phyloP scores from a whole-genome alignment of 2,888 invertebrate genomes.

The Lasioglossum morio region DNA sequence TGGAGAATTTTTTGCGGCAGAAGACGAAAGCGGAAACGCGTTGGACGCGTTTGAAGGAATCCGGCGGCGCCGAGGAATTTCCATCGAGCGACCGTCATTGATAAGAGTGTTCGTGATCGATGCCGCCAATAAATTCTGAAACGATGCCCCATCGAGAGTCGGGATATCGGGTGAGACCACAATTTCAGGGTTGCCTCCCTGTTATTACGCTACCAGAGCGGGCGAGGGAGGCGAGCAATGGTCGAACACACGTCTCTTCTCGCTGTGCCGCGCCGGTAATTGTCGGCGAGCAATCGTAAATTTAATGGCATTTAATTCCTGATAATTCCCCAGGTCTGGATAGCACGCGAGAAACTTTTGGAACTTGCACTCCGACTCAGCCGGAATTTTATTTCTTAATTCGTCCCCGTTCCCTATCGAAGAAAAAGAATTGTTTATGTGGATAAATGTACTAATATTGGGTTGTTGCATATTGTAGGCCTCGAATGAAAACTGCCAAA shows the following conservation, averaged over 20 bases:
- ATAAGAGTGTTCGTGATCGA: constrained; percentile 65
- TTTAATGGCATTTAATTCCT: constrained; percentile 80
- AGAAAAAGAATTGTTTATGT: too few relatives aligned
- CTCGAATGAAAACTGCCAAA: too few relatives aligned
- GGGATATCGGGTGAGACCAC: constrained; percentile 70
- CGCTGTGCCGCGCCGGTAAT: constrained; percentile 53
- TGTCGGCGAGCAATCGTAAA: constrained; percentile 75
- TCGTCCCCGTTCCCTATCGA: too few relatives aligned
- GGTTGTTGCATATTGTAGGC: too few relatives aligned
- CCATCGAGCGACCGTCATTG: constrained; percentile 49
- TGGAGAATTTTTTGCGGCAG: not conserved
- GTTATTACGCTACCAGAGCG: constrained; percentile 71
- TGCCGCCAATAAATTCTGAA: constrained; percentile 67
- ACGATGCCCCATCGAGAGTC: constrained; percentile 47
- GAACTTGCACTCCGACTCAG: too few relatives aligned
- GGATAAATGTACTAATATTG: too few relatives aligned
- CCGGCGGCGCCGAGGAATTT: constrained; percentile 26
- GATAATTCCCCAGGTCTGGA: constrained; percentile 68
- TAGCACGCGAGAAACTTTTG: not conserved
- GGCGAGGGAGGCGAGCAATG: constrained; percentile 57
- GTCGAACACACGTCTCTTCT: constrained; percentile 54
- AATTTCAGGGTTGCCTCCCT: constrained; percentile 65
- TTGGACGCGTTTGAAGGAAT: not conserved
- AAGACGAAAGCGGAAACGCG: not conserved
- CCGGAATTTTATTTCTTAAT: constrained; percentile 17